Conservation (phyloP, 2,888 invertebrate genomes). For the Eulithis testata region DNA sequence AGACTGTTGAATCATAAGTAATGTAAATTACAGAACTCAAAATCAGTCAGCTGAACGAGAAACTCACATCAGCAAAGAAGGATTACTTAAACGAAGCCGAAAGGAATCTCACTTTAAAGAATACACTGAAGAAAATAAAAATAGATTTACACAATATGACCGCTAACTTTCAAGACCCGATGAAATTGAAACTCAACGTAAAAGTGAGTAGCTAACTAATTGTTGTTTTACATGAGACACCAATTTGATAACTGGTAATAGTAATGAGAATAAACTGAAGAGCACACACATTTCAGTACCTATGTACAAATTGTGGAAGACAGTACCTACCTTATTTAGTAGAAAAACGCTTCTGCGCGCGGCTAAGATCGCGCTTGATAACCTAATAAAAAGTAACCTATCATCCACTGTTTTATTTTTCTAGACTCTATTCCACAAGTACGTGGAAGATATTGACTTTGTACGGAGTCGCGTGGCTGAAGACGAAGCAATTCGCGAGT, state of each 20-base stretch:
- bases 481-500: constrained; percentile 89
- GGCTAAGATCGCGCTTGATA: too few relatives aligned
- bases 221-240: background rate
- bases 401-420: background rate
- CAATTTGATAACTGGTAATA: background rate
- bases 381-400: too few relatives aligned
- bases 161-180: constrained; percentile 90
- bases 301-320: too few relatives aligned
- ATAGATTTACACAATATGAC: constrained; percentile 93
- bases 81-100: constrained; percentile 88
- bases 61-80: constrained; percentile 88
- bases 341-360: too few relatives aligned
- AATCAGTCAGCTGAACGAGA: constrained; percentile 90
- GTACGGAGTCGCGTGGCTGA: constrained; percentile 87
- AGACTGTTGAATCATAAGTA: too few relatives aligned
- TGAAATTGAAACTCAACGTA: constrained; percentile 82
- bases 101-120: constrained; percentile 85
- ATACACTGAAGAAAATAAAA: constrained; percentile 89
- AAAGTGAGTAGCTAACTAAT: constrained; percentile 66
- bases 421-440: constrained; percentile 87
- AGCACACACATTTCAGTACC: too few relatives aligned
- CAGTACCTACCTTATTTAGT: too few relatives aligned
- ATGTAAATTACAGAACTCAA: constrained; percentile 86
- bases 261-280: too few relatives aligned
- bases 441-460: constrained; percentile 89